Conservation (phyloP, 2,888 invertebrate species). For the Clunio marinus region DNA sequence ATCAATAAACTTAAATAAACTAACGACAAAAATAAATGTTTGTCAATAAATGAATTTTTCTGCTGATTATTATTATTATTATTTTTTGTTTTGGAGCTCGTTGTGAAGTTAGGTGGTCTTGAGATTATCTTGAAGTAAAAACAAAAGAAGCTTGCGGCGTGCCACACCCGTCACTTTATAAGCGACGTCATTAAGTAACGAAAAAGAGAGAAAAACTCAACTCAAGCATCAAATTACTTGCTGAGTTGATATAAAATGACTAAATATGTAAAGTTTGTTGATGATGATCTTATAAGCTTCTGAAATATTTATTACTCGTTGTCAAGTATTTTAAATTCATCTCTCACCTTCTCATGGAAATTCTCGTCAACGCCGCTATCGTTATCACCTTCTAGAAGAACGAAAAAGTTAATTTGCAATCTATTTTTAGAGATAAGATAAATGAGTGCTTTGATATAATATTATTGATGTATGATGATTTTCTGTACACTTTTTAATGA, state of each 20-base stretch:
- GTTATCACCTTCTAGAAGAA: conserved; percentile 72
- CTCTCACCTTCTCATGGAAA: conserved; percentile 73
- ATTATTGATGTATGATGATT: conserved; percentile 13
- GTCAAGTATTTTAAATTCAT: background rate
- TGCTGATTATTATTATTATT: background rate
- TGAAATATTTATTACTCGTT: background rate
- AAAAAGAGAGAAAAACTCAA: no score
- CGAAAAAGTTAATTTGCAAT: conserved; percentile 35
- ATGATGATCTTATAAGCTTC: no score
- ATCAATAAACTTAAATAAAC: conserved; percentile 38
- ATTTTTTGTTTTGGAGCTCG: background rate
- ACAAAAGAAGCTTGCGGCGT: background rate
- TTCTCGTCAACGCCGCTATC: conserved; percentile 79
- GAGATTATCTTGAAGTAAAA: background rate
- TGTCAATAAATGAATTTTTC: background rate
- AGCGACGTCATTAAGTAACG: background rate
- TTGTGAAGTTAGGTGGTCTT: background rate
- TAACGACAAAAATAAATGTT: background rate
- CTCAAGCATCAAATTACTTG: background rate
- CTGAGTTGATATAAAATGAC: no score
- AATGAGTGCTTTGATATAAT: background rate
- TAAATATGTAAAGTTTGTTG: no score
- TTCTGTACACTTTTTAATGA: background rate
- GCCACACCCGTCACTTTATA: background rate
- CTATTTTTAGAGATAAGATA: conserved; percentile 9